A percentile compares a stretch with the other conserved stretches of the same genome.
phyloP scores from a whole-genome alignment of 2,888 invertebrate genomes.

The Pachydiplax longipennis region DNA sequence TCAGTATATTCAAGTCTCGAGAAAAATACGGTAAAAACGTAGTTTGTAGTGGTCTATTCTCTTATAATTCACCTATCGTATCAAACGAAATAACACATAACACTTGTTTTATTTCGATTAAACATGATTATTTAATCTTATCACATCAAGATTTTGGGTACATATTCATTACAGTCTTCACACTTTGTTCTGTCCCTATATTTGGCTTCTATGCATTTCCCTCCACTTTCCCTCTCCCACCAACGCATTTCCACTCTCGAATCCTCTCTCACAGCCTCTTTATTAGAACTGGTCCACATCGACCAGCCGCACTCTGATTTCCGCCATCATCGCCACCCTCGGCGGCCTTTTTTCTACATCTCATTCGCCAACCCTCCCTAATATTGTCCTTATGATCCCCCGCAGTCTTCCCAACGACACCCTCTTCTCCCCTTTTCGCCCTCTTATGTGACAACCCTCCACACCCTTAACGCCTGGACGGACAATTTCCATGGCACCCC shows the following conservation, averaged over 20 bases:
- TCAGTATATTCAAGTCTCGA: no score
- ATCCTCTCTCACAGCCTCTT: neutral
- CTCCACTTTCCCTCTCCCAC: neutral
- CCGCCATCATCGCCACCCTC: neutral
- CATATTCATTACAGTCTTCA: no score
- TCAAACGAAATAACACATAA: no score
- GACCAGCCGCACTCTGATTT: neutral
- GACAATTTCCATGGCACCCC: conserved; percentile 29
- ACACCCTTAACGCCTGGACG: conserved; percentile 8
- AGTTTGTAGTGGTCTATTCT: no score
- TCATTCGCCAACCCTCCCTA: neutral
- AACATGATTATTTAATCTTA: no score
- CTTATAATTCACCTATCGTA: no score
- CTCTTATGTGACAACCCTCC: neutral
- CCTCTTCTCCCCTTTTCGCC: neutral
- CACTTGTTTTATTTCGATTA: no score
- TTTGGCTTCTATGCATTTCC: neutral
- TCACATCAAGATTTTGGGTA: no score
- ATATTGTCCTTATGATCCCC: neutral
- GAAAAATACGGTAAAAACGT: no score
- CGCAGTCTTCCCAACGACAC: neutral
- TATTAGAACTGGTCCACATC: neutral
- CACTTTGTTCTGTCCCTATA: neutral
- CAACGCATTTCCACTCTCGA: neutral
- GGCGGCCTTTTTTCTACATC: neutral